Evolutionary conservation across 2,113 vertebrate species (phyloP).

Genomic region (Rattus rattus): DNA sequence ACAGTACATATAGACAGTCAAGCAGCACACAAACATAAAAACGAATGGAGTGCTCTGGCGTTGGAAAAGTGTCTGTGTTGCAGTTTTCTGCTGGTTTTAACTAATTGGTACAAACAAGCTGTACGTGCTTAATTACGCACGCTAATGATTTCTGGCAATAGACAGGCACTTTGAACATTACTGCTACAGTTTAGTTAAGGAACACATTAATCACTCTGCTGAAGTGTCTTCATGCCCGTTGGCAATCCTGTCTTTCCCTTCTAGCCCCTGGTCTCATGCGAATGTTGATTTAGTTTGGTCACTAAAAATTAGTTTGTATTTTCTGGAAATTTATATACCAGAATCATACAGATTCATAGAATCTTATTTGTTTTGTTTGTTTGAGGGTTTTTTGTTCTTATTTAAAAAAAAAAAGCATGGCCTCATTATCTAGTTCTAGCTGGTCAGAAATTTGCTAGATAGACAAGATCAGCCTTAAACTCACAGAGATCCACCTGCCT

Average conservation of each 20-base stretch:
- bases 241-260: slow-evolving; percentile 10
- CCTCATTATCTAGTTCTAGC: background rate
- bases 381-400: background rate
- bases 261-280: background rate
- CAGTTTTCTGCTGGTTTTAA: slow-evolving; percentile 26
- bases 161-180: background rate
- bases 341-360: slow-evolving; percentile 41
- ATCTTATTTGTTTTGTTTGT: background rate
- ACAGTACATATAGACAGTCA: slow-evolving; percentile 25
- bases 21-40: slow-evolving; percentile 11
- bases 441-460: background rate
- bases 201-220: slow-evolving; percentile 39
- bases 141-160: slow-evolving; percentile 32
- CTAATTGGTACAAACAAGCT: slow-evolving; percentile 44
- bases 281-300: slow-evolving; percentile 42
- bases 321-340: slow-evolving; percentile 52
- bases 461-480: background rate
- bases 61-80: slow-evolving; percentile 3
- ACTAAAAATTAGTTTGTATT: slow-evolving; percentile 35
- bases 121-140: background rate
- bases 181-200: slow-evolving; percentile 55
- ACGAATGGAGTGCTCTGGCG: background rate
- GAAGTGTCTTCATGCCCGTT: slow-evolving; percentile 4
- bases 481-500: background rate
- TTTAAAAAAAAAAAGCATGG: too few relatives aligned